Evolutionary conservation across 2,113 vertebrate genomes (phyloP), one percentile per base, ranked within the genome.

Genomic region (Benthochromis sp.): DNA sequence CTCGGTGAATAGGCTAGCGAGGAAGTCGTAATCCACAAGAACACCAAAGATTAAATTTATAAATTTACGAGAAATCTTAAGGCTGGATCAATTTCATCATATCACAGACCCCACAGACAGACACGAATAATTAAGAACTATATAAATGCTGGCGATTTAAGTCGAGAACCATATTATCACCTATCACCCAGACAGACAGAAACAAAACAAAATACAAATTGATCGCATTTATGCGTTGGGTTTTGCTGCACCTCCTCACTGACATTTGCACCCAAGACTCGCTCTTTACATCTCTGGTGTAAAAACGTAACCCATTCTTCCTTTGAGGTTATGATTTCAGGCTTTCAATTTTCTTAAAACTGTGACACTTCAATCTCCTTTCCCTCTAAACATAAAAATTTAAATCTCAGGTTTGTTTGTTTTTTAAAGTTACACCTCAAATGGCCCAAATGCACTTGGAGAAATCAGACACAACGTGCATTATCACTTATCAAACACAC

Each of bases 381-480:
- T 47, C 16, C 24, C 0, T 6, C 16, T 12, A 50, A 76, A 76
- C 45, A 29, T 76, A 2, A 45, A 17, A 1, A 2, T 47, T 47
- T 17, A 1, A 73, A 38, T 76, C 9, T 76, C 24, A 47, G 14
- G 14, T 76, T 47, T 27, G 5, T 73, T 29, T 47, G 6, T 47
- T 45, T 47, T 76, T 76, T 47, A 7, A 47, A 19, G 71, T 50
- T 78, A 12, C 27, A 31, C 0, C 27, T 78, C 27, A 78, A 78
- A 50, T 50, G 45, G 16, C 43, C 16, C 71, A 12, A 78, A 78
- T 2, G 43, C 71, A 78, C 24, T 12, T 50, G 2, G 9, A 76
- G 43, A 61, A 83, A 54, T 79, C 10, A 4, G 50, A 84, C 16
- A 40, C 5, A 6, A 40, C 1, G n/a, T 79, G 31, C 7, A 29